phyloP scores from a whole-genome alignment of 2,888 invertebrate genomes.

The Trachelus iudaicus region DNA sequence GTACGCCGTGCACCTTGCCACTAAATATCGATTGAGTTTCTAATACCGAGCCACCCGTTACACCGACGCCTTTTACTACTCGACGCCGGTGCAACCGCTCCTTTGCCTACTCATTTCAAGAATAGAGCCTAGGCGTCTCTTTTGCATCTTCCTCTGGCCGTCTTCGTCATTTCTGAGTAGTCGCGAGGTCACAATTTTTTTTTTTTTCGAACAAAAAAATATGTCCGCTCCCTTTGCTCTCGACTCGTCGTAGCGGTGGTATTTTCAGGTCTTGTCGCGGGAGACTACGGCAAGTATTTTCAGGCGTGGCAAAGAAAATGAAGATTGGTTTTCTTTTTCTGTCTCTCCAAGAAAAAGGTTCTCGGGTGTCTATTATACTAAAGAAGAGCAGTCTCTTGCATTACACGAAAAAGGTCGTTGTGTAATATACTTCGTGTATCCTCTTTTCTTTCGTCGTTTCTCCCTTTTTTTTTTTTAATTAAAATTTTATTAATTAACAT shows the following conservation, averaged over 20 bases:
- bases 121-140: not conserved
- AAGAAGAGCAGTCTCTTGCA: not conserved
- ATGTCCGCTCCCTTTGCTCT: not conserved
- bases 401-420: not conserved
- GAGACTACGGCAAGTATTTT: not conserved
- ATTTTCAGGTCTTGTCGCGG: not conserved
- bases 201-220: not conserved
- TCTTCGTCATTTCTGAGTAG: not conserved
- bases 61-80: not conserved
- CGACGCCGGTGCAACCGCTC: not conserved
- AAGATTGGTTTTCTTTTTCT: not conserved
- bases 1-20: slow-evolving; percentile 5
- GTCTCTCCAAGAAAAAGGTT: not conserved
- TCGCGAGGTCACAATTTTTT: not conserved
- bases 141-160: not conserved
- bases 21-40: slow-evolving; percentile 14
- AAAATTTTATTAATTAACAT: not conserved
- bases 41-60: not conserved
- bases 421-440: not conserved
- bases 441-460: not conserved
- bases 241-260: no score
- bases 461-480: not conserved
- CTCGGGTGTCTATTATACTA: not conserved
- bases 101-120: not conserved
- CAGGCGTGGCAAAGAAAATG: not conserved